Evolutionary conservation across 2,113 vertebrate species (phyloP).

Genomic region (Scalopus aquaticus): DNA sequence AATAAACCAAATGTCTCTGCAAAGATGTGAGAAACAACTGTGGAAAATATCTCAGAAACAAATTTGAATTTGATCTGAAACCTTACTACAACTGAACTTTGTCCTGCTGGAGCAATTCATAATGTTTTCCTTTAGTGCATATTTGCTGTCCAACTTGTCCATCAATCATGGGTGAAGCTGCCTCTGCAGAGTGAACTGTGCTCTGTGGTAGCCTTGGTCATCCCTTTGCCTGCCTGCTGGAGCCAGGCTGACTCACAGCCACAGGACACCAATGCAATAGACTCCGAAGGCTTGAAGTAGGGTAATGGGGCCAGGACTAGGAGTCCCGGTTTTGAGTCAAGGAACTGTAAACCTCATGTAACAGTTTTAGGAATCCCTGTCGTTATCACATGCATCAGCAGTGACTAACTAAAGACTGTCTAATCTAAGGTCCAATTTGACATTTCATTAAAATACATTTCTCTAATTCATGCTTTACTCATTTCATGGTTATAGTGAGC

Average conservation of each 20-base stretch:
- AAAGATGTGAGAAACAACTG: slow-evolving; percentile 42
- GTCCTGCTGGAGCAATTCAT: background rate
- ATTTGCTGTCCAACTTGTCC: background rate
- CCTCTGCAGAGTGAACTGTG: background rate
- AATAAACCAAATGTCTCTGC: slow-evolving; percentile 43
- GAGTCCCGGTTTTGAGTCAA: background rate
- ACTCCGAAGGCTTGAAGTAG: background rate
- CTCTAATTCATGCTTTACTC: background rate
- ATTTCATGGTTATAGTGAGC: background rate
- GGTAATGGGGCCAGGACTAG: background rate
- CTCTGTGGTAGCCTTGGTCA: background rate
- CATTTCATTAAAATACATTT: slow-evolving; percentile 17
- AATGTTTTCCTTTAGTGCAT: background rate
- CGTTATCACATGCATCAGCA: background rate
- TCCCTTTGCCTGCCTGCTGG: background rate
- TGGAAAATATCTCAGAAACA: slow-evolving; percentile 45
- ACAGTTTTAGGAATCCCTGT: background rate
- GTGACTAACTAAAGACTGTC: background rate
- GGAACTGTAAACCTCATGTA: background rate
- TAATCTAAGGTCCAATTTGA: slow-evolving; percentile 18
- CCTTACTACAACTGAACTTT: slow-evolving; percentile 36
- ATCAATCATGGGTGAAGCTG: background rate
- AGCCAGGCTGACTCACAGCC: background rate
- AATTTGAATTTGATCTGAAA: slow-evolving; percentile 56
- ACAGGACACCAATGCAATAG: background rate